A percentile compares a stretch with the other conserved stretches of the same genome.
Evolutionary conservation across 2,113 vertebrate species (phyloP).

Genomic region (Arenaria interpres): DNA sequence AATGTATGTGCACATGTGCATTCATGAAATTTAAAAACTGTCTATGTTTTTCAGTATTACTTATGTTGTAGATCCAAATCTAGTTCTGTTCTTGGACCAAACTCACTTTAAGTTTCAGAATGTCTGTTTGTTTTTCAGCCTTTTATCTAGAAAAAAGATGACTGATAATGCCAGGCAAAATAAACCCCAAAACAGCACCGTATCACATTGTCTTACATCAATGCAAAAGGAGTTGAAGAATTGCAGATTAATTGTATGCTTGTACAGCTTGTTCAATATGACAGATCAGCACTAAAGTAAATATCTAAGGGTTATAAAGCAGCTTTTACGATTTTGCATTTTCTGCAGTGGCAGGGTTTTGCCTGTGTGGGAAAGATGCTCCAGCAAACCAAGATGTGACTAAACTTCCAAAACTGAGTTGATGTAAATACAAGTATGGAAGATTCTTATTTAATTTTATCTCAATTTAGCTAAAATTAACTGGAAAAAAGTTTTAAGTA

Average conservation of each 20-base stretch:
- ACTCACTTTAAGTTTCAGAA: neutral
- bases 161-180: neutral
- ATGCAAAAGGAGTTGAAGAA: neutral
- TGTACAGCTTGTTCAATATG: neutral
- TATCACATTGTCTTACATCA: neutral
- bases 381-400: neutral
- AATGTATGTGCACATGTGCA: neutral
- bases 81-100: neutral
- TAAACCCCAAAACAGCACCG: rapidly evolving
- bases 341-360: neutral
- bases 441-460: neutral
- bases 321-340: neutral
- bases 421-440: neutral
- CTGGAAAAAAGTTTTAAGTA: neutral
- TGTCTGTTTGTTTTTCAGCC: neutral
- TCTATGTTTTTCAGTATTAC: neutral
- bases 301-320: neutral
- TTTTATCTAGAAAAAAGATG: neutral
- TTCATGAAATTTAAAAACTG: neutral
- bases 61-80: neutral
- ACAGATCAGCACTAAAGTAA: neutral
- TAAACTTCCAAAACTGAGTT: neutral
- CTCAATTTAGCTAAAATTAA: neutral
- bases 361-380: neutral
- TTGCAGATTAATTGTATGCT: neutral